Base-by-base conservation (phyloP, 1,140 invertebrate species). In the Pentalonia nigronervosa region DNA sequence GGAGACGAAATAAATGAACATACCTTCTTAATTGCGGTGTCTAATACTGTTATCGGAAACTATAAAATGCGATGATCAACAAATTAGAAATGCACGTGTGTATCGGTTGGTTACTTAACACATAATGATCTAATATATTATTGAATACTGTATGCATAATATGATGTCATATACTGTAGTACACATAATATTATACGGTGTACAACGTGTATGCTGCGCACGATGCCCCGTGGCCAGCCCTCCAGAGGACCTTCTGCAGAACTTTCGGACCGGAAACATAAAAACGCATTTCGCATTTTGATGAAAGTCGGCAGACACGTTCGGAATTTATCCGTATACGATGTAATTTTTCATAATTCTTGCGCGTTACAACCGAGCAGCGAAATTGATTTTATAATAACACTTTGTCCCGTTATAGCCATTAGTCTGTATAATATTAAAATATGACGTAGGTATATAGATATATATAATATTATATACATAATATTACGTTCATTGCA, bases 351-450 rank as follows among this genome's bases (percentile, higher is more conserved):
- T 36, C 87, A 88, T 88, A 53, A 50, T 88, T 53, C 17, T 7
- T 23, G 30, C 50, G 34, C 34, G 20, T 25, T 14, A 14, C 34
- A 20, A 34, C 86, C 2, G 47, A 21, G 14, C 48, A 56, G 8
- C 36, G 23, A 60, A 60, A 90, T 90, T 60, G 88, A 90, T 90
- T 90, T 90, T 90, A 88, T 88, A 88, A 88, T 34, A 48, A 88
- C 47, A 86, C 84, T 48, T 47, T 48, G 30, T 6, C 4, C 17
- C 2, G 50, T 21, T 21, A 21, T 21, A 53, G 21, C 21, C 50
- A 3, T 0, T 7, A 41, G 41, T 4, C 41, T 41, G 41, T 41
- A 41, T 41, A 41, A 50, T n/a, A n/a, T 21, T 34, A 53, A 25
- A 56, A 56, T 56, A 23, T 7, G 17, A n/a, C 11, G 30, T 23